Percentiles rank a stretch among this genome's conserved stretches.
Conservation (phyloP, 1,140 invertebrate genomes). For the Lanistes nyassanus region DNA sequence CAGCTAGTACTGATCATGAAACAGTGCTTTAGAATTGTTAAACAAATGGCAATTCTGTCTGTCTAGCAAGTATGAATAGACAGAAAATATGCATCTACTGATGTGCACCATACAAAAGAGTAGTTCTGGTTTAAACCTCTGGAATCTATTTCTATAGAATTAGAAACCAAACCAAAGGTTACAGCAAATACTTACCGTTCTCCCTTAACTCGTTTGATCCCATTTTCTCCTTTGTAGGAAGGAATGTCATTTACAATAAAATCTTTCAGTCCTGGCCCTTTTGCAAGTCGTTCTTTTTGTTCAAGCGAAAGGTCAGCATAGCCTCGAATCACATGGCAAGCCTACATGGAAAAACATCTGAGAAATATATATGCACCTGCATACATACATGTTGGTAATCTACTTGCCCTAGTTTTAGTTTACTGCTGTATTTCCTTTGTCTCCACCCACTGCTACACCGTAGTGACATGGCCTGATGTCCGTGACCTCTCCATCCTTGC, state of each 20-base stretch:
- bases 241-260: slow-evolving; percentile 71
- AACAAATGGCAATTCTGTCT: no score
- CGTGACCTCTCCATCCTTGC: no score
- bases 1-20: slow-evolving; percentile 3
- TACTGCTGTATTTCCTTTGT: no score
- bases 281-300: slow-evolving; percentile 50
- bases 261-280: slow-evolving; percentile 68
- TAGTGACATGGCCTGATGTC: no score
- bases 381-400: no score
- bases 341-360: background rate
- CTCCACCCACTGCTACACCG: no score
- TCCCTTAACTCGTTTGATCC: slow-evolving; percentile 85
- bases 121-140: background rate
- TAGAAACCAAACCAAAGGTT: no score
- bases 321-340: background rate
- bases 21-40: background rate
- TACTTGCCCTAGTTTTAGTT: no score
- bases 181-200: slow-evolving; percentile 70
- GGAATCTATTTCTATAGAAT: background rate
- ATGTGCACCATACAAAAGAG: background rate
- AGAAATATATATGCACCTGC: background rate
- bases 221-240: slow-evolving; percentile 70
- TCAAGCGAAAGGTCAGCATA: slow-evolving; percentile 44
- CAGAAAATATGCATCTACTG: background rate
- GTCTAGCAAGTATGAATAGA: no score